These are phyloP conservation scores for Caenorhabditis sulstoni DNA, from an alignment of 2,888 invertebrate genomes.

Conservation along the genomic window DNA sequence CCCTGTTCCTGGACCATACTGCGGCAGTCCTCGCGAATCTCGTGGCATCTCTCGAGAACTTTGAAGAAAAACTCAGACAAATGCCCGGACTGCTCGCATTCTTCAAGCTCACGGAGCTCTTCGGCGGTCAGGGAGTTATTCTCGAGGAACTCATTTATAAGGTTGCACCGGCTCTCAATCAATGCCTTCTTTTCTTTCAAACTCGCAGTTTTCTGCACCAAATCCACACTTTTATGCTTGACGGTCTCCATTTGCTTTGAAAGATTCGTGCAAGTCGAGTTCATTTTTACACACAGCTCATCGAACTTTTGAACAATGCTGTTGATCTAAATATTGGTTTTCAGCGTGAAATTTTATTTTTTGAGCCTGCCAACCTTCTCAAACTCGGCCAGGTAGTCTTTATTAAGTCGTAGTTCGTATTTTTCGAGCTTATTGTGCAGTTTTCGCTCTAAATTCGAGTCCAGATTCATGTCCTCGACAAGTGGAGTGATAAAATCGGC, in stretches of 20 bases:
- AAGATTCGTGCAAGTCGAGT: slow-evolving; percentile 44
- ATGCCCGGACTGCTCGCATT: slow-evolving; percentile 49
- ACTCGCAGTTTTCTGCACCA: slow-evolving; percentile 42
- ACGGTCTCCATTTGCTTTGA: slow-evolving; percentile 55
- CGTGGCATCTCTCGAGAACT: slow-evolving; percentile 44
- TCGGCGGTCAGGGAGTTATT: slow-evolving; percentile 35
- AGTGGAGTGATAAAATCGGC: slow-evolving; percentile 48
- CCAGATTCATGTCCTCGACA: slow-evolving; percentile 33
- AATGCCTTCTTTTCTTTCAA: slow-evolving; percentile 45
- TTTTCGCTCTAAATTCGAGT: slow-evolving; percentile 40
- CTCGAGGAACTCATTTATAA: slow-evolving; percentile 51
- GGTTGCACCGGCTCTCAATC: slow-evolving; percentile 34
- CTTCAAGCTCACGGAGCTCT: slow-evolving; percentile 32
- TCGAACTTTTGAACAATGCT: slow-evolving; percentile 54
- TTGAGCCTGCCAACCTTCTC: slow-evolving; percentile 23
- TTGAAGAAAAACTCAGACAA: slow-evolving; percentile 45
- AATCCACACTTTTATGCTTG: slow-evolving; percentile 29
- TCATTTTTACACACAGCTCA: slow-evolving; percentile 47
- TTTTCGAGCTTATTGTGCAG: slow-evolving; percentile 47
- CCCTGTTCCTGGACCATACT: slow-evolving; percentile 51
- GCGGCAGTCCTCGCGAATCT: slow-evolving; percentile 46
- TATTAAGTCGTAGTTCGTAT: slow-evolving; percentile 36
- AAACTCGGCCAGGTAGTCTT: slow-evolving; percentile 52
- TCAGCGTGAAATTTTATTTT: background rate
- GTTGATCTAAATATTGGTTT: slow-evolving; percentile 27